Conservation (phyloP, 2,888 invertebrate genomes). For the Helobdella robusta region DNA sequence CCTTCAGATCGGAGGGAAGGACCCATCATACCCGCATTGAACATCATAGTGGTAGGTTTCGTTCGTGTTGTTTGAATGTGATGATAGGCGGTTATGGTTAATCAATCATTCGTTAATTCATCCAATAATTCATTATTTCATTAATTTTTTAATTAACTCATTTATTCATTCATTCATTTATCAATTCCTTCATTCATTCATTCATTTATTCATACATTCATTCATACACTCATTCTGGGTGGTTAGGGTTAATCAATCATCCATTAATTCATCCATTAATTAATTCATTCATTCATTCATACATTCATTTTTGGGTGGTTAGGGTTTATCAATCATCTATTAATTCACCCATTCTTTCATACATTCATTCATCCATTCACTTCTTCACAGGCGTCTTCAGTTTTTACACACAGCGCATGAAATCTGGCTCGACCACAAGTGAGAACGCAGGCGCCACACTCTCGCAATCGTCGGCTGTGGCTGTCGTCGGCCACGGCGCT, state of each 20-base stretch:
- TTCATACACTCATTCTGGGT: neutral
- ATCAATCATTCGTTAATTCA: no score
- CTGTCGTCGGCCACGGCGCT: slow-evolving; percentile 30
- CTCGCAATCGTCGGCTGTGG: neutral
- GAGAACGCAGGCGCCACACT: no score
- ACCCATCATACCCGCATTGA: slow-evolving; percentile 27
- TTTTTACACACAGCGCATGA: slow-evolving; percentile 47
- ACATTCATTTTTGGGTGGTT: neutral
- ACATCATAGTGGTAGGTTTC: no score
- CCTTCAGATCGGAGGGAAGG: slow-evolving; percentile 23
- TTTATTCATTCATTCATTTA: neutral
- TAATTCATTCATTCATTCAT: neutral
- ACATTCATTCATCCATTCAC: neutral
- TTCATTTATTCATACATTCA: neutral
- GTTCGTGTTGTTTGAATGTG: no score
- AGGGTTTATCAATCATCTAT: neutral
- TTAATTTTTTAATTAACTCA: neutral
- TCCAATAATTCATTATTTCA: no score
- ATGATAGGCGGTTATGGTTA: no score
- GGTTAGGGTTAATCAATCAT: neutral
- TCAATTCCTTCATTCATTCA: neutral
- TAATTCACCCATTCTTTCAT: neutral
- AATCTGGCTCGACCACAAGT: neutral
- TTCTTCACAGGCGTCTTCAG: slow-evolving; percentile 68
- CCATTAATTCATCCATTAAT: neutral